These are phyloP conservation scores for Neocrepidodera transversa DNA, from an alignment of 2,888 invertebrate genomes.

Conservation along the genomic window DNA sequence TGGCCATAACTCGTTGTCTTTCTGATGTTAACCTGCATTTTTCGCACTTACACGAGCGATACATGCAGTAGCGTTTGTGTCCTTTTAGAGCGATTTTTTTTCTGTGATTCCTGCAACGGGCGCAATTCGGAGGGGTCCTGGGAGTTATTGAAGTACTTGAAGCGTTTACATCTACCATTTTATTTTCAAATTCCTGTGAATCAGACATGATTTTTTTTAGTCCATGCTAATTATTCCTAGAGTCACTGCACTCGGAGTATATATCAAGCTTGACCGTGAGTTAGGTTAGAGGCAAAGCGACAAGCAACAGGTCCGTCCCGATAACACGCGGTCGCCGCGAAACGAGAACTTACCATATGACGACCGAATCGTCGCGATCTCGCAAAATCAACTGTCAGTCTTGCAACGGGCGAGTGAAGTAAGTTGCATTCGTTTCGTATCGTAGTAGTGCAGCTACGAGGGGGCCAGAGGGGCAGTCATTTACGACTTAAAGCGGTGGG, in stretches of 20 bases:
- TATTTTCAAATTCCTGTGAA: constrained; percentile 63
- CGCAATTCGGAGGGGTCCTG: constrained; percentile 89
- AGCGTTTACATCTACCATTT: constrained; percentile 62
- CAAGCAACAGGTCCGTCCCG: constrained; percentile 37
- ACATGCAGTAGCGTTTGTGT: constrained; percentile 91
- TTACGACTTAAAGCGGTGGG: constrained; percentile 54
- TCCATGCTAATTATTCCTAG: constrained; percentile 13
- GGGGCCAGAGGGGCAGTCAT: constrained; percentile 56
- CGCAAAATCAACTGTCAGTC: constrained; percentile 58
- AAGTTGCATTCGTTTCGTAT: constrained; percentile 59
- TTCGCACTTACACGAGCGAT: constrained; percentile 82
- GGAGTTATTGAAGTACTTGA: constrained; percentile 68
- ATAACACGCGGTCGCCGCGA: constrained; percentile 23
- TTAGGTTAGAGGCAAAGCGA: too few species aligned
- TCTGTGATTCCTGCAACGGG: constrained; percentile 91
- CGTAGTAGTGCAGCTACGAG: constrained; percentile 49
- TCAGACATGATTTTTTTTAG: constrained; percentile 55
- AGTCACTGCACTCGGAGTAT: constrained; percentile 22
- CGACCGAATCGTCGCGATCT: constrained; percentile 41
- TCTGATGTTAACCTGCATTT: constrained; percentile 88
- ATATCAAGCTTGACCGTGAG: constrained; percentile 12
- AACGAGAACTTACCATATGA: constrained; percentile 4
- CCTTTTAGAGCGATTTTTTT: constrained; percentile 87
- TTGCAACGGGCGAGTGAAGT: constrained; percentile 58
- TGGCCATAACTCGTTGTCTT: constrained; percentile 87